Evolutionary conservation across 2,888 invertebrate species (phyloP).

Genomic region (Luperina testacea): DNA sequence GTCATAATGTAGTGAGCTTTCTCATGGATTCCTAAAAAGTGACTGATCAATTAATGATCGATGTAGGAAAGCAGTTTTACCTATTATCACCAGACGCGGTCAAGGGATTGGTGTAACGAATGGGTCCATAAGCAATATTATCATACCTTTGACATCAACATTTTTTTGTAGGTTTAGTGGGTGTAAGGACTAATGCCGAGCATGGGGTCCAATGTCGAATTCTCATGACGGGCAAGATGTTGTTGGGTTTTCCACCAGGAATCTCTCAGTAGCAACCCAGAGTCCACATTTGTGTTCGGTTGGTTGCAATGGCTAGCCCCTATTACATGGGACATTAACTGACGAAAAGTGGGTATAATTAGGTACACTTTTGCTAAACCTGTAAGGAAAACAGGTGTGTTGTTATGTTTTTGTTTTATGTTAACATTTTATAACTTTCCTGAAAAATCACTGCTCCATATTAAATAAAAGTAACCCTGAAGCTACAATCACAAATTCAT

Average conservation of each 20-base stretch:
- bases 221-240: no score
- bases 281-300: no score
- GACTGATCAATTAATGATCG: not conserved
- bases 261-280: no score
- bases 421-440: not conserved
- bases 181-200: no score
- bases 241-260: no score
- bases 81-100: not conserved
- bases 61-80: not conserved
- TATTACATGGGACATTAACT: no score
- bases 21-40: not conserved
- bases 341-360: no score
- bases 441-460: not conserved
- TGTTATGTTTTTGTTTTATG: not conserved
- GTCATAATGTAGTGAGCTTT: not conserved
- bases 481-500: constrained; percentile 10
- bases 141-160: not conserved
- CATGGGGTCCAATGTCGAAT: no score
- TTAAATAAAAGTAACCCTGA: constrained; percentile 19
- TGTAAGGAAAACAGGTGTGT: not conserved
- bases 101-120: no score
- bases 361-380: not conserved
- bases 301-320: no score
- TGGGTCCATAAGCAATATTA: no score
- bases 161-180: not conserved